Conservation (phyloP, 2,797 vertebrate species). For the Discoglossus pictus region DNA sequence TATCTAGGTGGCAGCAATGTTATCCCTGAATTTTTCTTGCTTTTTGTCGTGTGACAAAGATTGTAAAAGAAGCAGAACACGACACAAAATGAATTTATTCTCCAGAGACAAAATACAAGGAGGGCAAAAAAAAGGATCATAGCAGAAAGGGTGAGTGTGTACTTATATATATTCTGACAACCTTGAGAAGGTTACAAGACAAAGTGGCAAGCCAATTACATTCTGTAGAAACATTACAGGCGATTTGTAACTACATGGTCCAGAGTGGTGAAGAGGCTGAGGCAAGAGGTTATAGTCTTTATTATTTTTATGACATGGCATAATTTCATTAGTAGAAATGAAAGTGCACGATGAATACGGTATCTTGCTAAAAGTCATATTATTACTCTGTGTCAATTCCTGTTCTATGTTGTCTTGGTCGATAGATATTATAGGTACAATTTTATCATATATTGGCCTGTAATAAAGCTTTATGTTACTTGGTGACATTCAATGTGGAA, state of each 20-base stretch:
- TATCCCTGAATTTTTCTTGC: slow-evolving; percentile 33
- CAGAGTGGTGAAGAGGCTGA: slow-evolving; percentile 22
- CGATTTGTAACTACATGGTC: slow-evolving; percentile 31
- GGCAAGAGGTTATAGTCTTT: slow-evolving; percentile 6
- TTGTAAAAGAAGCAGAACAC: slow-evolving; percentile 35
- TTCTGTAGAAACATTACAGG: slow-evolving; percentile 37
- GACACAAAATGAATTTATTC: slow-evolving; percentile 9
- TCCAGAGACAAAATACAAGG: slow-evolving; percentile 28
- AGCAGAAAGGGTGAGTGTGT: slow-evolving; percentile 28
- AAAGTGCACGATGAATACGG: too few relatives aligned
- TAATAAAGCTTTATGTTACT: background rate
- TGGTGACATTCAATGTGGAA: too few relatives aligned
- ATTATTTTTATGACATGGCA: slow-evolving; percentile 27
- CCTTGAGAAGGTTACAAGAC: slow-evolving; percentile 30
- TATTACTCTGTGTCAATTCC: background rate
- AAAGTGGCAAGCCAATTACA: slow-evolving; percentile 38
- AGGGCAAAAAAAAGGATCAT: slow-evolving; percentile 25
- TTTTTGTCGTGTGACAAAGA: slow-evolving; percentile 39
- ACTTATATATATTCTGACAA: slow-evolving; percentile 45
- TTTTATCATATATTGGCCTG: background rate
- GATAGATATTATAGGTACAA: background rate
- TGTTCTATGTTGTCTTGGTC: background rate
- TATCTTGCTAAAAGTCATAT: background rate
- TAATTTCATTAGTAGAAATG: slow-evolving; percentile 32
- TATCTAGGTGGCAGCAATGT: slow-evolving; percentile 20